phyloP scores from a whole-genome alignment of 2,113 vertebrate genomes.

The Perccottus glenii region DNA sequence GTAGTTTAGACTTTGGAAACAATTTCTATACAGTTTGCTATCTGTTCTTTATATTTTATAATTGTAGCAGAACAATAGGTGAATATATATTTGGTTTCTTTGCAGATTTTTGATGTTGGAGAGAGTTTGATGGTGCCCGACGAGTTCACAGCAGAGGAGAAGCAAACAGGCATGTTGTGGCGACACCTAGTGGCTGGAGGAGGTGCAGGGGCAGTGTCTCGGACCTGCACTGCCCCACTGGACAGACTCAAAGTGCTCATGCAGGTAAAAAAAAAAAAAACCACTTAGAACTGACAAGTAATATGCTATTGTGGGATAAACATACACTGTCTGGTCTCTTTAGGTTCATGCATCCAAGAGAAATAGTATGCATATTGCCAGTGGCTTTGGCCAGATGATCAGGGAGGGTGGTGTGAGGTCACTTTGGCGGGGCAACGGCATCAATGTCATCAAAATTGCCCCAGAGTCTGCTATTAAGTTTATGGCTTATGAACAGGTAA shows the following conservation, averaged over 20 bases:
- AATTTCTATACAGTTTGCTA: no score
- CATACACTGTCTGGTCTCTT: not conserved
- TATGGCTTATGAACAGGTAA: constrained; percentile 97
- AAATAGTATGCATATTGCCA: constrained; percentile 90
- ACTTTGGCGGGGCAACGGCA: constrained; percentile 94
- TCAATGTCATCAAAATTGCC: constrained; percentile 96
- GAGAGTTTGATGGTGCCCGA: constrained; percentile 94
- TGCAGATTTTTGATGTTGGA: constrained; percentile 96
- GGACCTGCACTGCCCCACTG: constrained; percentile 93
- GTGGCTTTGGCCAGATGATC: constrained; percentile 93
- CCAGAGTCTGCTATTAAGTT: constrained; percentile 97
- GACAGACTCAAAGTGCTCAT: constrained; percentile 96
- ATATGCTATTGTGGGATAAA: not conserved
- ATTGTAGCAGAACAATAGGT: no score
- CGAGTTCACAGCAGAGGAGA: constrained; percentile 96
- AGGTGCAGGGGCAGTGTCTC: constrained; percentile 91
- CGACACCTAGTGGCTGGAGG: constrained; percentile 95
- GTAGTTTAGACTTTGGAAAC: no score
- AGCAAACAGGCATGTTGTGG: constrained; percentile 95
- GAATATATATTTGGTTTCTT: not conserved
- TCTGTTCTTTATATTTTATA: no score
- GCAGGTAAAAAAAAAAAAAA: constrained; percentile 84
- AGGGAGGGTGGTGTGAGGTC: constrained; percentile 89
- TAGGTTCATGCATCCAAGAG: constrained; percentile 93
- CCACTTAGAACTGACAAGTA: not conserved